phyloP scores from a whole-genome alignment of 1,140 invertebrate genomes.

The Andrena cerasifolii region DNA sequence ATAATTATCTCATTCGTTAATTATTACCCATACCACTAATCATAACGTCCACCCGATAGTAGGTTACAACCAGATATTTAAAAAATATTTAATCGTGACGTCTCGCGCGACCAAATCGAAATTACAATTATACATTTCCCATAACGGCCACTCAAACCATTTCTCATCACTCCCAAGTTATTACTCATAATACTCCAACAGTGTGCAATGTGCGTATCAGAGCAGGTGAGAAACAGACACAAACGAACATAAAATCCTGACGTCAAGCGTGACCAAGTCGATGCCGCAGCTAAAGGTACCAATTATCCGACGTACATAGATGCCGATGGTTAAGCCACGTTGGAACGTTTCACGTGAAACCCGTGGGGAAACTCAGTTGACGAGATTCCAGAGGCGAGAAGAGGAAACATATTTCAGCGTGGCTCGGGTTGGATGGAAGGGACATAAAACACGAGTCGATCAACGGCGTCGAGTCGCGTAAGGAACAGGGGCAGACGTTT shows the following conservation, averaged over 20 bases:
- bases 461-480: conserved; percentile 47
- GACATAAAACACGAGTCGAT: conserved; percentile 56
- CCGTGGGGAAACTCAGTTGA: conserved; percentile 26
- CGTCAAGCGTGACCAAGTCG: conserved; percentile 18
- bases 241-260: background rate
- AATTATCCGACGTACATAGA: conserved; percentile 49
- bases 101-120: too few relatives aligned
- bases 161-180: too few relatives aligned
- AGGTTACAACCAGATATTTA: too few relatives aligned
- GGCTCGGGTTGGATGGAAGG: conserved; percentile 36
- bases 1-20: too few relatives aligned
- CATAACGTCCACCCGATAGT: too few relatives aligned
- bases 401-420: conserved; percentile 45
- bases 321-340: conserved; percentile 30
- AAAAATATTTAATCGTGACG: too few relatives aligned
- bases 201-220: too few relatives aligned
- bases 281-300: conserved; percentile 25
- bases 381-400: conserved; percentile 28
- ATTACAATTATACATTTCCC: too few relatives aligned
- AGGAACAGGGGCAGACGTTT: conserved; percentile 26
- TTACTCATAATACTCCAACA: too few relatives aligned
- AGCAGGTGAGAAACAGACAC: background rate
- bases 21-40: too few relatives aligned
- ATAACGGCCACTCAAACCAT: too few relatives aligned
- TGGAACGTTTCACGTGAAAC: conserved; percentile 16